A percentile compares a stretch with the other conserved stretches of the same genome.
Evolutionary conservation across 2,113 vertebrate genomes (phyloP).

Genomic region (Amphiprion ocellaris): DNA sequence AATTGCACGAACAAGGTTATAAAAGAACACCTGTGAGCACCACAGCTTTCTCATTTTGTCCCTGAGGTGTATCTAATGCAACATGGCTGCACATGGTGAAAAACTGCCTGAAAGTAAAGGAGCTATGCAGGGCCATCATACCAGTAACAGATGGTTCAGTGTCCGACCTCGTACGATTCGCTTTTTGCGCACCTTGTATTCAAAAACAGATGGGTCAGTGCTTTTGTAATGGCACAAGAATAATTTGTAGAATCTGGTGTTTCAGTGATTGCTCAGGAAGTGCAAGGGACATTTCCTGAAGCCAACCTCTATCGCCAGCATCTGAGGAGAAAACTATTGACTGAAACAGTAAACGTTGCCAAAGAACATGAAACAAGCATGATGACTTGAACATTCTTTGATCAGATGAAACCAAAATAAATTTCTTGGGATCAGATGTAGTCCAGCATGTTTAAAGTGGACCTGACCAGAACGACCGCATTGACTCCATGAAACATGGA

Average conservation of each 20-base stretch:
- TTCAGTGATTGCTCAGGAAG: neutral
- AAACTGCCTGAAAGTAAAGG: neutral
- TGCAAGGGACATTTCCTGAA: no score
- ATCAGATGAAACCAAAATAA: neutral
- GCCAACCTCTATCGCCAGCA: no score
- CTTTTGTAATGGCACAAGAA: neutral
- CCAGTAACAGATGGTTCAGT: neutral
- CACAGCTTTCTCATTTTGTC: neutral
- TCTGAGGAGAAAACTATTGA: neutral
- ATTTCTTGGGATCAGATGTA: neutral
- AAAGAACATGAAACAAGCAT: neutral
- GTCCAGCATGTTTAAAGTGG: conserved; percentile 7
- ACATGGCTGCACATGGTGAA: neutral
- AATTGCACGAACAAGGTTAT: neutral
- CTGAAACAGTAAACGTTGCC: neutral
- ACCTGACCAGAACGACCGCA: neutral
- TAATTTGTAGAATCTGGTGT: neutral
- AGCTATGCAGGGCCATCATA: neutral
- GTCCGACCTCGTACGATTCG: neutral
- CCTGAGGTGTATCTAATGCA: neutral
- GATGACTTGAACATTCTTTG: neutral
- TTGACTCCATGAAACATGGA: conserved; percentile 3
- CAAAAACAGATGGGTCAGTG: neutral
- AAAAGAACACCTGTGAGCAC: conserved; percentile 28
- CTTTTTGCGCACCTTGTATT: neutral